phyloP scores from a whole-genome alignment of 2,888 invertebrate genomes.

The Operophtera brumata region DNA sequence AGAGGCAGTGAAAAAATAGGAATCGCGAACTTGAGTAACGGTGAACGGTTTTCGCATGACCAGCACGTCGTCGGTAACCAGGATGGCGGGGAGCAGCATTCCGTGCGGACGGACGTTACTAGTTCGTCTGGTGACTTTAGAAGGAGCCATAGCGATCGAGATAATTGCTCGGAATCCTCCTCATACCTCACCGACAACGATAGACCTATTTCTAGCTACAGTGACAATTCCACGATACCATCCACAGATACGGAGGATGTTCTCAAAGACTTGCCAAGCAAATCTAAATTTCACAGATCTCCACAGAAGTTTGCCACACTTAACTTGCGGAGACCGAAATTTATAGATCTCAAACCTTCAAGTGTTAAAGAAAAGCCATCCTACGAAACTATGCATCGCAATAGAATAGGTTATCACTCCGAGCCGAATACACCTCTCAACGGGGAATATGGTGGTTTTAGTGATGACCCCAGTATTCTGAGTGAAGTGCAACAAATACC shows the following conservation, averaged over 20 bases:
- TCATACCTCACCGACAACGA: slow-evolving; percentile 76
- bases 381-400: slow-evolving; percentile 69
- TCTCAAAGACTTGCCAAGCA: slow-evolving; percentile 71
- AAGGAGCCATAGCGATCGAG: slow-evolving; percentile 74
- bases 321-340: slow-evolving; percentile 72
- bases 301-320: slow-evolving; percentile 77
- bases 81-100: slow-evolving; percentile 72
- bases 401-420: slow-evolving; percentile 73
- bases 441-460: slow-evolving; percentile 56
- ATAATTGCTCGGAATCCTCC: slow-evolving; percentile 77
- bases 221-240: slow-evolving; percentile 76
- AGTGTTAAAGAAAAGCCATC: slow-evolving; percentile 58
- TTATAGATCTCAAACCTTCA: slow-evolving; percentile 66
- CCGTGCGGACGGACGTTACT: slow-evolving; percentile 69
- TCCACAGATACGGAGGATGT: slow-evolving; percentile 77
- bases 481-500: slow-evolving; percentile 72
- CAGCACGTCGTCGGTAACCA: slow-evolving; percentile 61
- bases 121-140: slow-evolving; percentile 69
- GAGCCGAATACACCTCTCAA: slow-evolving; percentile 75
- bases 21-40: slow-evolving; percentile 63
- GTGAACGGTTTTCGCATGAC: slow-evolving; percentile 65
- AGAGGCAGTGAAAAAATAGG: slow-evolving; percentile 60
- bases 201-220: slow-evolving; percentile 75
- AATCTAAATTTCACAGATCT: slow-evolving; percentile 73
- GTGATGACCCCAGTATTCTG: slow-evolving; percentile 60